phyloP scores from a whole-genome alignment of 1,140 invertebrate species.

The Chironomus striatipennis region DNA sequence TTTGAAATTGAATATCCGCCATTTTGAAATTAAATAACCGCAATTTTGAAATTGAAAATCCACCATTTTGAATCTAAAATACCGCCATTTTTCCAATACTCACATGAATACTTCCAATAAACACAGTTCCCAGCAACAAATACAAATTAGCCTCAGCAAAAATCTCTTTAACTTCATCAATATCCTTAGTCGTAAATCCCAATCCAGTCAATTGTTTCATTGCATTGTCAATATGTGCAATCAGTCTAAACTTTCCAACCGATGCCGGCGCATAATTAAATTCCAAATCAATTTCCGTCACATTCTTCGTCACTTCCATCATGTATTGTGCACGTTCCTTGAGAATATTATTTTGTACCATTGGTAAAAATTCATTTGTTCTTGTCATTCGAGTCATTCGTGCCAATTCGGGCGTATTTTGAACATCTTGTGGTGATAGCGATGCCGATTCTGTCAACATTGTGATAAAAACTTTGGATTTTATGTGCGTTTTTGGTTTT shows the following conservation, averaged over 20 bases:
- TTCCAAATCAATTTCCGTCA: slow-evolving; percentile 46
- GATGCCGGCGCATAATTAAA: slow-evolving; percentile 55
- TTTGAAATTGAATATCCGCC: too few species aligned
- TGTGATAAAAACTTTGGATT: slow-evolving; percentile 49
- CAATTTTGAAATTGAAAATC: too few species aligned
- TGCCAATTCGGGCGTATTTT: slow-evolving; percentile 47
- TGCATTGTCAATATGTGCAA: slow-evolving; percentile 70
- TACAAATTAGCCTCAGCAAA: slow-evolving; percentile 94
- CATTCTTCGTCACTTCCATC: slow-evolving; percentile 49
- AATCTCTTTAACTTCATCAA: slow-evolving; percentile 94
- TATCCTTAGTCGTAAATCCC: slow-evolving; percentile 88
- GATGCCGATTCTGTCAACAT: slow-evolving; percentile 52
- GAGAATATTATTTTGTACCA: slow-evolving; percentile 72
- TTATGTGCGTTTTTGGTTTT: slow-evolving; percentile 48
- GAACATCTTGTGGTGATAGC: slow-evolving; percentile 48
- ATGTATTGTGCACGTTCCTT: slow-evolving; percentile 69
- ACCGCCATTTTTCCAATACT: too few species aligned
- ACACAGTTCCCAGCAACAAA: slow-evolving; percentile 83
- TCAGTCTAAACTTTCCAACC: slow-evolving; percentile 61
- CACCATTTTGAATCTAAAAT: too few species aligned
- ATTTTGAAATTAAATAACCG: too few species aligned
- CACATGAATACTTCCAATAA: slow-evolving; percentile 89
- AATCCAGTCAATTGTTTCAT: slow-evolving; percentile 61
- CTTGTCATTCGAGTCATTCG: slow-evolving; percentile 47
- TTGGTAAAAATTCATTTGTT: slow-evolving; percentile 67